Evolutionary conservation across 2,888 invertebrate species (phyloP), one percentile per base, ranked within the genome.

Genomic region (Chrysodeixis includens): DNA sequence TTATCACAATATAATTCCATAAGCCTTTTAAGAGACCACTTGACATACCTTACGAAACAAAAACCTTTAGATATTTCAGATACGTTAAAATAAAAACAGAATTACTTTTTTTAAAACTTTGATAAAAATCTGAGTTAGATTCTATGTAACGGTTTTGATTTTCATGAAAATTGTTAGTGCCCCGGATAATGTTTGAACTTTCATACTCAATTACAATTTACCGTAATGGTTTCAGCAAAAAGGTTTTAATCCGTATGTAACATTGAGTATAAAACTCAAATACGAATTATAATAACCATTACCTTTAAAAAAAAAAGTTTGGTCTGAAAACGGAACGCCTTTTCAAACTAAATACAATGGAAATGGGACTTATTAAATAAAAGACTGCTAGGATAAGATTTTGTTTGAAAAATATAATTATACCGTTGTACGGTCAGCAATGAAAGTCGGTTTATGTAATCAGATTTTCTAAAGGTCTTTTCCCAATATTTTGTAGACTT

Each of bases 261-360:
- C n/a, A 26, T 6, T 44, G 26, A 44, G 26, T 16, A 12, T 7
- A 30, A 9, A 12, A 7, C 44, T 46, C 1, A 57, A 49, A 49
- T 12, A 12, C 46, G 4, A 57, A 30, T 57, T 57, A 30, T 30
- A 30, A 14, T 8, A 16, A 49, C 30, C 18, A 20, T 49, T 30
- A 1, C 12, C n/a, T n/a, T 1, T 35, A 35, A 12, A 18, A 18
- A 49, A 10, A 49, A 20, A 18, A 20, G 46, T 44, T 18, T 30
- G 26, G 26, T 56, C 16, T 44, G n/a, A 56, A 44, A 56, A 26
- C 44, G 44, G n/a, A 44, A 44, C 18, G 44, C 12, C 16, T 16
- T 44, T 30, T 46, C 6, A 20, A 30, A 26, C 18, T 46, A 46
- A 46, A 46, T 49, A 44, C 56, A 56, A 56, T 44, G 26, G 40